Evolutionary conservation across 2,888 invertebrate genomes (phyloP), one percentile per base, ranked within the genome.

Genomic region (Orchesella flavescens): DNA sequence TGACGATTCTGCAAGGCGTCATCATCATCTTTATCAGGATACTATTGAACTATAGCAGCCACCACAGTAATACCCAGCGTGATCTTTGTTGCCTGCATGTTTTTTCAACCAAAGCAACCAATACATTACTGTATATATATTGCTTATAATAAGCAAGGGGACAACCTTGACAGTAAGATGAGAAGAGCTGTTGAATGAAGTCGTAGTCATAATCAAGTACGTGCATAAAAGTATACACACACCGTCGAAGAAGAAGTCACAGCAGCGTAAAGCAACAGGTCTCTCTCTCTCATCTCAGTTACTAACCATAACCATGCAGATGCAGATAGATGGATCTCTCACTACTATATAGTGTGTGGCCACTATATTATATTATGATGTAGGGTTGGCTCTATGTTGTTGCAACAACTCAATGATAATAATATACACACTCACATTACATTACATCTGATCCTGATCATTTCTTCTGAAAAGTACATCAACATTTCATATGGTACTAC

Each of bases 391-490:
- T 77, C 57, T 66, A 76, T 68, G 77, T 59, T 76, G 59, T 17
- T 68, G 63, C 72, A 65, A 65, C 71, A 19, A 71, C 65, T 71
- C 71, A 71, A n/a, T 72, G 49, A 69, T 79, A 61, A 72, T 79
- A 71, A 79, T 79, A 79, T 79, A 65, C 72, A 65, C 79, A 65
- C 72, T 55, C 79, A 75, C 69, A 69, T 61, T 53, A 77, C 68
- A 61, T 79, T 79, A 79, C 79, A 79, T 72, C 79, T 79, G 72
- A 79, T 79, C 68, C 17, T n/a, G 68, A 66, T 55, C 55, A 53
- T 77, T 49, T 77, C 55, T 17, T 23, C 46, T 15, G 49, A 65
- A 24, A 75, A 63, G 74, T 63, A 75, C 65, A 75, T 43, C 69
- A 68, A 44, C 77, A 68, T 68, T 63, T 68, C 68, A 77, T 57